Percentiles rank a stretch among this genome's conserved stretches.
These are phyloP conservation scores for Chloroceryle inda DNA, from an alignment of 2,797 vertebrate species.

Conservation along the genomic window DNA sequence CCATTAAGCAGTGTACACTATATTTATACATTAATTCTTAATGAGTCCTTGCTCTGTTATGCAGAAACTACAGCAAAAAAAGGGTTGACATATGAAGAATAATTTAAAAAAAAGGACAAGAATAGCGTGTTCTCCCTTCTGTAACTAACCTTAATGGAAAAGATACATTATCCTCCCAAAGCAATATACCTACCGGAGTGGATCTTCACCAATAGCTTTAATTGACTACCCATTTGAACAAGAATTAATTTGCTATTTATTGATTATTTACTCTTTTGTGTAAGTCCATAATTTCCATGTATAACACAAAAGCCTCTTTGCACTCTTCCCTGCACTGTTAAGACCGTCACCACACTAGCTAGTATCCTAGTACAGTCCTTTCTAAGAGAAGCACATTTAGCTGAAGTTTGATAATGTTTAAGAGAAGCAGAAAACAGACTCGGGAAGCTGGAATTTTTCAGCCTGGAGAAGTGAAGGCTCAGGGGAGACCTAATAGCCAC, in stretches of 20 bases:
- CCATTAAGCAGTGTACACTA: not conserved
- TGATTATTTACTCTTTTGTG: not conserved
- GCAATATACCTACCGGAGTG: not conserved
- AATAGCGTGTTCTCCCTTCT: not conserved
- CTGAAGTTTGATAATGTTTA: not conserved
- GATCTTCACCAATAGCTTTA: not conserved
- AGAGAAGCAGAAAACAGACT: too few species aligned
- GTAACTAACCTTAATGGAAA: not conserved
- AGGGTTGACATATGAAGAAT: not conserved
- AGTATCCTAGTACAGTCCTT: not conserved
- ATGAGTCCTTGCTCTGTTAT: not conserved
- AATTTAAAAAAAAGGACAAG: not conserved
- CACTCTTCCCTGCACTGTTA: not conserved
- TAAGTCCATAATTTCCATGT: not conserved
- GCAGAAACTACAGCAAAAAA: not conserved
- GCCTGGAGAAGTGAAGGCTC: too few species aligned
- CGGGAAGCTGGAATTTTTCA: too few species aligned
- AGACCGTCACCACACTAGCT: not conserved
- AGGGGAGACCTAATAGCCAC: too few species aligned
- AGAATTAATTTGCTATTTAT: not conserved
- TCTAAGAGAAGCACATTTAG: not conserved
- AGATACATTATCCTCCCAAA: not conserved
- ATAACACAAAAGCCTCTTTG: not conserved
- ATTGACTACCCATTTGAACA: not conserved
- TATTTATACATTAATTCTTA: not conserved